phyloP scores from a whole-genome alignment of 2,888 invertebrate genomes.

The Ennomos erosarius region DNA sequence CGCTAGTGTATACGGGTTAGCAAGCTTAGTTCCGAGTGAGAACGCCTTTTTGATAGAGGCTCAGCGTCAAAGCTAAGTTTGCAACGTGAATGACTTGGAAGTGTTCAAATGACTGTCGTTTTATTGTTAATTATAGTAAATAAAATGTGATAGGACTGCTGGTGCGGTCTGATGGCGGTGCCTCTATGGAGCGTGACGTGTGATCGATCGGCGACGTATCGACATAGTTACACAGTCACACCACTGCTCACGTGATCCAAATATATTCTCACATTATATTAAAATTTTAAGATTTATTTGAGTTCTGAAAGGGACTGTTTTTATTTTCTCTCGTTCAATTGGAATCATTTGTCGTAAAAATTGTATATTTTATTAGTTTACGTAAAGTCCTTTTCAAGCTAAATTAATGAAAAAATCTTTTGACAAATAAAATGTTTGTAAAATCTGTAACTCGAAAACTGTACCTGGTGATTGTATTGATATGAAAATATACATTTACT shows the following conservation, averaged over 20 bases:
- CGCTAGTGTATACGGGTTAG: constrained; percentile 31
- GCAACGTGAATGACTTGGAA: constrained; percentile 48
- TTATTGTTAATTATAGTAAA: constrained; percentile 64
- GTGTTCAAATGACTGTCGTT: constrained; percentile 75
- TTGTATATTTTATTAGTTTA: constrained; percentile 56
- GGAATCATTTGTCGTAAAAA: constrained; percentile 60
- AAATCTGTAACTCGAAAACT: constrained; percentile 78
- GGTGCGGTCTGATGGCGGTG: constrained; percentile 55
- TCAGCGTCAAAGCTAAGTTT: constrained; percentile 40
- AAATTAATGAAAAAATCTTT: constrained; percentile 56
- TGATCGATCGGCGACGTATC: constrained; percentile 46
- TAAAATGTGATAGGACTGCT: constrained; percentile 77
- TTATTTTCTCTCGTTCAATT: constrained; percentile 53
- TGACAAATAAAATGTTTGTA: constrained; percentile 75
- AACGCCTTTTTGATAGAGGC: neutral
- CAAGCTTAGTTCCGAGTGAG: neutral
- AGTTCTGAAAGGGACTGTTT: constrained; percentile 61
- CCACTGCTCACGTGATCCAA: constrained; percentile 13
- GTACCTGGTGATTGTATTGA: constrained; percentile 84
- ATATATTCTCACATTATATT: constrained; percentile 33
- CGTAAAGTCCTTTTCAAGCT: constrained; percentile 59
- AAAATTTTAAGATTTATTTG: constrained; percentile 48
- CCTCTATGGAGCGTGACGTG: constrained; percentile 39
- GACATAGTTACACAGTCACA: constrained; percentile 31
- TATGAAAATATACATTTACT: constrained; percentile 84